These are phyloP conservation scores for Epizoanthus illoricatus DNA, from an alignment of 92 coral and sea anemone genomes.

Conservation along the genomic window DNA sequence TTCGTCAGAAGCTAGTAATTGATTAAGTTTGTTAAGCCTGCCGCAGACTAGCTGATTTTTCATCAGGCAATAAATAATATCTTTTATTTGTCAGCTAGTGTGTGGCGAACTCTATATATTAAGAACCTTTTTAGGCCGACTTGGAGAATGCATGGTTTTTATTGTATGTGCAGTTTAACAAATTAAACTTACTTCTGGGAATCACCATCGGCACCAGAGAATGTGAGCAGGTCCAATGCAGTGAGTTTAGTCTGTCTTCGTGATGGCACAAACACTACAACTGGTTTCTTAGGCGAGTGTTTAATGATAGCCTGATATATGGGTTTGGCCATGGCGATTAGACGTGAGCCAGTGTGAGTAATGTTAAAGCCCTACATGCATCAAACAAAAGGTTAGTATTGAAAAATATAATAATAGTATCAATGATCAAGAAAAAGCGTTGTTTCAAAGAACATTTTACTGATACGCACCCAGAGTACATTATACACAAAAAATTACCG, in stretches of 20 bases:
- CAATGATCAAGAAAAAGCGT: not conserved
- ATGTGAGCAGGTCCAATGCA: constrained; percentile 90
- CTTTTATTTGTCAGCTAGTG: too few relatives aligned
- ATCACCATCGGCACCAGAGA: constrained; percentile 93
- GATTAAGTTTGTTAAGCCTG: too few relatives aligned
- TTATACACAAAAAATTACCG: too few relatives aligned
- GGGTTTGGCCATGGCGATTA: constrained; percentile 98
- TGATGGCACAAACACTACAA: constrained; percentile 92
- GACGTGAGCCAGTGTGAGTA: constrained; percentile 96
- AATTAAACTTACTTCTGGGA: constrained; percentile 74
- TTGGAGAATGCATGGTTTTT: too few relatives aligned
- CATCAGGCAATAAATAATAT: too few relatives aligned
- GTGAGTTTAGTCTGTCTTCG: constrained; percentile 94
- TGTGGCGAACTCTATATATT: too few relatives aligned
- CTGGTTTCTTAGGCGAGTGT: constrained; percentile 97
- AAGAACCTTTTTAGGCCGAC: too few relatives aligned
- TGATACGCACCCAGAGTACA: too few relatives aligned
- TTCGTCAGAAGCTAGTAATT: too few relatives aligned
- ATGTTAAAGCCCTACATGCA: constrained; percentile 83
- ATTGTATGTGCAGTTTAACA: not conserved
- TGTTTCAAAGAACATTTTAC: too few relatives aligned
- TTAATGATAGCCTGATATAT: constrained; percentile 88
- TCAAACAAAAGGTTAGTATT: not conserved
- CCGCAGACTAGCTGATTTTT: too few relatives aligned
- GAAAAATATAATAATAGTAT: not conserved